phyloP scores from a whole-genome alignment of 2,888 invertebrate genomes.

The Erebia epiphron region DNA sequence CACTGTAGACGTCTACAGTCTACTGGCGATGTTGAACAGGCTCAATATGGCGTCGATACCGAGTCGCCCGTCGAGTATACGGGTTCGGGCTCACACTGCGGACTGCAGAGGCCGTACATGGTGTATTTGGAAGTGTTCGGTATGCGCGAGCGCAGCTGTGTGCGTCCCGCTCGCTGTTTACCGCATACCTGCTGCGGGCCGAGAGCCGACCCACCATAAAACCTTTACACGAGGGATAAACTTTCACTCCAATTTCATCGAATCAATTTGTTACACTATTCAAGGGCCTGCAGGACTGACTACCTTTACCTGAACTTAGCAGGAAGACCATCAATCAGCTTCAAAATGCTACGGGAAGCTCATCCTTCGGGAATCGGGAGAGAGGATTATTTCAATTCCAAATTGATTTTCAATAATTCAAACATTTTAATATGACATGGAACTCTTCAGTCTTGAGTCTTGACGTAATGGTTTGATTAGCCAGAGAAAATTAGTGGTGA shows the following conservation, averaged over 20 bases:
- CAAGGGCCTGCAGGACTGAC: too few relatives aligned
- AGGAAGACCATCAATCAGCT: too few relatives aligned
- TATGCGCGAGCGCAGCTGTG: conserved; percentile 5
- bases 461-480: too few relatives aligned
- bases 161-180: background rate
- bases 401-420: too few relatives aligned
- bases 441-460: too few relatives aligned
- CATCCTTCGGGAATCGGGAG: too few relatives aligned
- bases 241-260: background rate
- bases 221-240: background rate
- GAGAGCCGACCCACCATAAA: background rate
- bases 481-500: too few relatives aligned
- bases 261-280: background rate
- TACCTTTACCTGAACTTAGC: too few relatives aligned
- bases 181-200: background rate
- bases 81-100: background rate
- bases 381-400: too few relatives aligned
- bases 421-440: too few relatives aligned
- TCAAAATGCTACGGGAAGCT: too few relatives aligned
- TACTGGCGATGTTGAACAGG: background rate
- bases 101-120: background rate
- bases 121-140: background rate
- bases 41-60: conserved; percentile 10
- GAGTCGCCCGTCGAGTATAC: background rate
- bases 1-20: background rate